Conservation (phyloP, 2,888 invertebrate species). For the Notodonta ziczac region DNA sequence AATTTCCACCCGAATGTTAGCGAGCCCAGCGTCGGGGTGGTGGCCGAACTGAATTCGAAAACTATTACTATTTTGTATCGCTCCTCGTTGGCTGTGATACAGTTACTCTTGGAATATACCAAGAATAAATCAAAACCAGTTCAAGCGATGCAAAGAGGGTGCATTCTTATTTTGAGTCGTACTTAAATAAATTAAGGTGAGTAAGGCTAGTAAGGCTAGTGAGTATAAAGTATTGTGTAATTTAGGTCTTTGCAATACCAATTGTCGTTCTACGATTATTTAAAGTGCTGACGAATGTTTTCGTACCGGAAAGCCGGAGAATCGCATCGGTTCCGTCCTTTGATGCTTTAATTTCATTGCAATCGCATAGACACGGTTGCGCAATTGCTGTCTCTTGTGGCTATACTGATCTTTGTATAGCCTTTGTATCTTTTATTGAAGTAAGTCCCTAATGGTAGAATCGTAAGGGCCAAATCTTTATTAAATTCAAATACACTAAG, state of each 20-base stretch:
- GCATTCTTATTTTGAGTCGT: neutral
- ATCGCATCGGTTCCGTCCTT: constrained; percentile 42
- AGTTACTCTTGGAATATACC: neutral
- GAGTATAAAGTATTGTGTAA: constrained; percentile 10
- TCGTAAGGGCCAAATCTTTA: neutral
- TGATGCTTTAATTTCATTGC: constrained; percentile 17
- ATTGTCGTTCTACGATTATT: constrained; percentile 21
- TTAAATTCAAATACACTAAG: too few relatives aligned
- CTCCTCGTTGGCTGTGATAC: too few relatives aligned
- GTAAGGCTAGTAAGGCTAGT: too few relatives aligned
- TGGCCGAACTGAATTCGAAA: too few relatives aligned
- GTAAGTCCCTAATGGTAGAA: neutral
- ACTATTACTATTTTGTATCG: too few relatives aligned
- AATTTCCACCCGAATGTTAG: too few relatives aligned
- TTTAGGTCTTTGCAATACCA: constrained; percentile 16
- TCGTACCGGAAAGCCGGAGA: constrained; percentile 25
- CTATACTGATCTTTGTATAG: neutral
- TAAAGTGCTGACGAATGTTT: constrained; percentile 29
- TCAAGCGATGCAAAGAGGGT: neutral
- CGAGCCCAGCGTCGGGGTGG: too few relatives aligned
- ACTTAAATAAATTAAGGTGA: neutral
- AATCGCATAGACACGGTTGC: constrained; percentile 24
- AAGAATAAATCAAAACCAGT: neutral
- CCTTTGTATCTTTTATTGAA: too few relatives aligned
- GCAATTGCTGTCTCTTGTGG: constrained; percentile 15